These are phyloP conservation scores for Acropternis orthonyx DNA, from an alignment of 2,797 vertebrate species.

Conservation along the genomic window DNA sequence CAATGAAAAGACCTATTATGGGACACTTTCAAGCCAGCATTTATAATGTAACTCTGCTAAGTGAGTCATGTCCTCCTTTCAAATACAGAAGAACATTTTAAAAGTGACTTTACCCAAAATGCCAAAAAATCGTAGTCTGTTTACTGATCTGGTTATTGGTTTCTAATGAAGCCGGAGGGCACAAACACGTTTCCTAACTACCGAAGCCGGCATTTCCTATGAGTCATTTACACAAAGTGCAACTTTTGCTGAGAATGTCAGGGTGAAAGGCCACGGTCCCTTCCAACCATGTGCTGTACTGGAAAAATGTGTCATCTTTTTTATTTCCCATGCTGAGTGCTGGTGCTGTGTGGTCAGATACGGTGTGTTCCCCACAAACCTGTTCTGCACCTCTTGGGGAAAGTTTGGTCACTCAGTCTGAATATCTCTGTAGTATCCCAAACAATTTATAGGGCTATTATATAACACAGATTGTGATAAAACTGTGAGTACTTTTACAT, in stretches of 20 bases:
- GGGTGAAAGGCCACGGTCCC: constrained; percentile 20
- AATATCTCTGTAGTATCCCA: not conserved
- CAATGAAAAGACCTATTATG: constrained; percentile 52
- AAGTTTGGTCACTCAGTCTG: not conserved
- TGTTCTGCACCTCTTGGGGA: not conserved
- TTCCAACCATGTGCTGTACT: not conserved
- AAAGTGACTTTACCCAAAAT: constrained; percentile 44
- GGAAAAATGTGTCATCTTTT: not conserved
- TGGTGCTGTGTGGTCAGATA: not conserved
- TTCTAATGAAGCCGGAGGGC: constrained; percentile 10
- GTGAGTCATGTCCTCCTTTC: constrained; percentile 49
- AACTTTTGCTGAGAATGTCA: constrained; percentile 31
- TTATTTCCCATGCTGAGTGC: not conserved
- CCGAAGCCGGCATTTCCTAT: not conserved
- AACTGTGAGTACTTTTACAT: not conserved
- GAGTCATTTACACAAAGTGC: constrained; percentile 24
- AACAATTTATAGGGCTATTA: not conserved
- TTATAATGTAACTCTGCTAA: constrained; percentile 28
- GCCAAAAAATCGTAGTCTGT: constrained; percentile 22
- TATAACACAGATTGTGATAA: not conserved
- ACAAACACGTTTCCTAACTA: constrained; percentile 34
- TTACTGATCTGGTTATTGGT: constrained; percentile 17
- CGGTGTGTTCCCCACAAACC: not conserved
- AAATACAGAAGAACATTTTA: constrained; percentile 32
- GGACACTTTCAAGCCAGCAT: not conserved